Evolutionary conservation across 2,888 invertebrate species (phyloP), one percentile per base, ranked within the genome.

Genomic region (Trilocha varians): DNA sequence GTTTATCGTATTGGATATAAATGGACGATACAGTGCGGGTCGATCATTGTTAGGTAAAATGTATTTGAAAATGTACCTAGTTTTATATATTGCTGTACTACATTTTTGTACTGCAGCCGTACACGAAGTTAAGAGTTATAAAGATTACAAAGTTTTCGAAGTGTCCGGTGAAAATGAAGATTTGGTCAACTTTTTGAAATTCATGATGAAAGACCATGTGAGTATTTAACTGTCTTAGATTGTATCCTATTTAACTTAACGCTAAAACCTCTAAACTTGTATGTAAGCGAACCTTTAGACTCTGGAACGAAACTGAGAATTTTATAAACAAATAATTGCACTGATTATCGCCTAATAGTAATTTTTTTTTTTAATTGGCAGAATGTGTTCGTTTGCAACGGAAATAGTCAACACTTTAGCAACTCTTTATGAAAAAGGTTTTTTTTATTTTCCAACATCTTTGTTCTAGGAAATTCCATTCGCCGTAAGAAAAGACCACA

Each of bases 381-480:
- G n/a, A n/a, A n/a, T n/a, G n/a, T n/a, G n/a, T n/a, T n/a, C n/a
- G n/a, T n/a, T n/a, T n/a, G n/a, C n/a, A n/a, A n/a, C n/a, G n/a
- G n/a, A n/a, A n/a, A n/a, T n/a, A n/a, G n/a, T n/a, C n/a, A n/a
- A n/a, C n/a, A n/a, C n/a, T n/a, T n/a, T n/a, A n/a, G n/a, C n/a
- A n/a, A n/a, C n/a, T n/a, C n/a, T n/a, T n/a, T n/a, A n/a, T n/a
- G n/a, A n/a, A n/a, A n/a, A n/a, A n/a, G n/a, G n/a, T n/a, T n/a
- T n/a, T n/a, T n/a, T n/a, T n/a, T n/a, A n/a, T n/a, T 16, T 1
- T 37, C 6, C 14, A 16, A 14, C 17, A 6, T 34, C 16, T 34
- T 17, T 39, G 37, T 58, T 54, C 15, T 41, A 77, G 75, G 65
- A 69, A 8, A 43, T 65, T 3, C 54, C 68, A 0, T 55, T 58